Evolutionary conservation across 2,888 invertebrate species (phyloP), one percentile per base, ranked within the genome.

Genomic region (Pseudoips prasinana): DNA sequence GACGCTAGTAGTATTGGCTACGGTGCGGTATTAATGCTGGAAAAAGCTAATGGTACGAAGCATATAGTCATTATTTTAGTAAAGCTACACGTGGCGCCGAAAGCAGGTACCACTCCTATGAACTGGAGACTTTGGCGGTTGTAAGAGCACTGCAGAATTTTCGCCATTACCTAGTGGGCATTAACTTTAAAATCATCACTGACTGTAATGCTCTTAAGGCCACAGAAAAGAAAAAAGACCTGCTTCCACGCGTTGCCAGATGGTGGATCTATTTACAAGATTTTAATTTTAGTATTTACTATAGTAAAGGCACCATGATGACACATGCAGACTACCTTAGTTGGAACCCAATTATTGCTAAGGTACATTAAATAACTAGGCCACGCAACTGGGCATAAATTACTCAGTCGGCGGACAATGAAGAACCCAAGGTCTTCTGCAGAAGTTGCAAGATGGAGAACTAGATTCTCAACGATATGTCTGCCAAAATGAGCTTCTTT

Each of bases 191-290:
- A 28, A 34, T 60, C 5, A 32, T 60, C 1, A 58, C 56, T 0
- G 58, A 63, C 11, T 63, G 63, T 9, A 63, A 57, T 25, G 35
- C 57, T 0, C 27, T 59, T 1, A 57, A 59, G 32, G 6, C 33
- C 0, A 58, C 58, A 0, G 36, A 53, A 22, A 29, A 18, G 0
- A 59, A 60, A 29, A 54, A 49, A 19, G 58, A 60, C 10, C 17
- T 60, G 0, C 19, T 52, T 0, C 49, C 55, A 0, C 28, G 60
- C 5, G 49, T 57, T 1, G 51, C 55, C 0, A 33, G 55, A 1
- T 59, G 52, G 58, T 58, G 56, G 58, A 33, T 54, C 0, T 57
- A 38, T 25, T 20, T 58, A 25, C 58, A 58, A 32, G 56, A 54
- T 29, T 60, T 46, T 19, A 7, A 41, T 3, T 63, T 64, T 25